These are phyloP conservation scores for Pandemis cinnamomeana DNA, from an alignment of 2,888 invertebrate species.

Conservation along the genomic window DNA sequence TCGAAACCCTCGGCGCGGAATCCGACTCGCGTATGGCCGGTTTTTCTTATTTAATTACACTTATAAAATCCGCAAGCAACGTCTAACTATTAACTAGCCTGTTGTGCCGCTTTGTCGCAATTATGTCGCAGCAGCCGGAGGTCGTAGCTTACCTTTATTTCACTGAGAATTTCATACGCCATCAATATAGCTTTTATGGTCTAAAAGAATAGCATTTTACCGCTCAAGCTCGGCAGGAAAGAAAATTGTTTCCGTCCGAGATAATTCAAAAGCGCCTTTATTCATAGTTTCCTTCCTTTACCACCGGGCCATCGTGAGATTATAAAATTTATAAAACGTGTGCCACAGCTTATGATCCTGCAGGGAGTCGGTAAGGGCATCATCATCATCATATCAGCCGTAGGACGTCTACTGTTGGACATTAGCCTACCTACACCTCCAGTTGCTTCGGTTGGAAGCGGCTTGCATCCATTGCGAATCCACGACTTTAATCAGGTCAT, in stretches of 20 bases:
- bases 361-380: neutral
- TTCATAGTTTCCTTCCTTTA: slow-evolving; percentile 22
- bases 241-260: slow-evolving; percentile 36
- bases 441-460: too few species aligned
- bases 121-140: neutral
- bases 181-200: slow-evolving; percentile 11
- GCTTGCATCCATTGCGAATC: too few species aligned
- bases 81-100: neutral
- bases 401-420: too few species aligned
- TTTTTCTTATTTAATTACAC: neutral
- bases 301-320: slow-evolving; percentile 19
- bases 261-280: slow-evolving; percentile 37
- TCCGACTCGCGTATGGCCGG: too few species aligned
- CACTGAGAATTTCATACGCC: slow-evolving; percentile 2
- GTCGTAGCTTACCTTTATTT: slow-evolving; percentile 1
- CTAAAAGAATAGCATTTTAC: slow-evolving; percentile 22
- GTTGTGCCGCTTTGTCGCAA: neutral
- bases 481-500: too few species aligned
- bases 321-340: slow-evolving; percentile 22
- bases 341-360: neutral
- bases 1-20: too few species aligned
- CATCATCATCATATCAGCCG: too few species aligned
- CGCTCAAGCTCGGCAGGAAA: slow-evolving; percentile 4
- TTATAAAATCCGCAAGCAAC: neutral
- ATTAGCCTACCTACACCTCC: too few species aligned